Conservation (phyloP, 1,140 invertebrate species). For the Hestina assimilis region DNA sequence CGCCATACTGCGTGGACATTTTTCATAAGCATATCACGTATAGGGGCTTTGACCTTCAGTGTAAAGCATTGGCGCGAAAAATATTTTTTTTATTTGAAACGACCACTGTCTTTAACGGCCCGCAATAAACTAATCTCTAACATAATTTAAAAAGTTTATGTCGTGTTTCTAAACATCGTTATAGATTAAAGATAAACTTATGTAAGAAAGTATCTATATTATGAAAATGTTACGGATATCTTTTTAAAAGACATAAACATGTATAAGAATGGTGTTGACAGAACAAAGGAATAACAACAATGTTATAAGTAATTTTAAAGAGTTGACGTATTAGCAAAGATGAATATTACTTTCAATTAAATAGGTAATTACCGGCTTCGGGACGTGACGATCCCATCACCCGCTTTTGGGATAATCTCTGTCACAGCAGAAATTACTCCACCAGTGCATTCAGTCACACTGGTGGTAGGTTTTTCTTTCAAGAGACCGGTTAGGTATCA, state of each 20-base stretch:
- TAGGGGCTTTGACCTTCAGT: slow-evolving; percentile 22
- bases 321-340: too few species aligned
- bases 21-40: slow-evolving; percentile 27
- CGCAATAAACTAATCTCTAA: slow-evolving; percentile 19
- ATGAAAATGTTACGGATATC: background rate
- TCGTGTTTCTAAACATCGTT: slow-evolving; percentile 10
- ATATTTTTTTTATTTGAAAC: slow-evolving; percentile 17
- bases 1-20: slow-evolving; percentile 22
- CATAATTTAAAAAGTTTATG: background rate
- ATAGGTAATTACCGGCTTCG: too few species aligned
- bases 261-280: background rate
- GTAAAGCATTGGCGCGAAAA: slow-evolving; percentile 28
- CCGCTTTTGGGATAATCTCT: too few species aligned
- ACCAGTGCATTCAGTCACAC: too few species aligned
- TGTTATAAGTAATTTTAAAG: too few species aligned
- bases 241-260: background rate
- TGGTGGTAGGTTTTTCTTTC: too few species aligned
- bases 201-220: slow-evolving; percentile 15
- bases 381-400: too few species aligned
- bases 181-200: slow-evolving; percentile 20
- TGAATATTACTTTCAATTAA: too few species aligned
- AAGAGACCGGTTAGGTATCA: too few species aligned
- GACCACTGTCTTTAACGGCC: slow-evolving; percentile 18
- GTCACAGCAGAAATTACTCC: too few species aligned
- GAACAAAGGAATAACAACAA: background rate